Base-by-base conservation (phyloP, 2,888 invertebrate genomes). In the Acanthococcus lagerstroemiae region DNA sequence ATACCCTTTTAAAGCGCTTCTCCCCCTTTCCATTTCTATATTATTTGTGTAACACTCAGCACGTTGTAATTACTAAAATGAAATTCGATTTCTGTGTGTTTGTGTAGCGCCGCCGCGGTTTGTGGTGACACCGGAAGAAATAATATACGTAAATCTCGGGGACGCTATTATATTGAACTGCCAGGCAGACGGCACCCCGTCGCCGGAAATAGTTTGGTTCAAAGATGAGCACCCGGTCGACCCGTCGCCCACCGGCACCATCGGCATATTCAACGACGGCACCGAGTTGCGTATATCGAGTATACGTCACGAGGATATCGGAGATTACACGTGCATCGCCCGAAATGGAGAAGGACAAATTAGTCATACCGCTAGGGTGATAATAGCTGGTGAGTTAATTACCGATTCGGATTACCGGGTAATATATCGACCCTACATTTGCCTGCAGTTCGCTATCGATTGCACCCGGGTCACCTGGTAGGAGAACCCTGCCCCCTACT, bases 131-230 rank as follows among this genome's bases (percentile, higher is more conserved):
- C 93, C 94, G 75, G 93, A 92, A 80, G 91, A 93, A 80, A 88
- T 93, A 80, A 90, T 93, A 80, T 94, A 94, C 83, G 94, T 94
- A 79, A 94, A 92, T 82, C 84, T 93, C 80, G 95, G 95, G 74
- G 94, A 95, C 80, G 90, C 90, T 73, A 91, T 95, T 77, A 92
- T 93, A 76, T 86, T 96, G 77, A 94, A 90, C 81, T 96, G 96
- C 80, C 90, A 93, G 79, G 95, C 95, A 69, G 91, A 91, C 79
- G 95, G 95, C 73, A 92, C 94, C 63, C 96, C 96, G 70, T 88
- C 90, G 72, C 96, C 96, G 68, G 90, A 91, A 78, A 91, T 95
- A 74, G 83, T 92, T 71, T 96, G 96, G 96, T 92, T 89, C 81
- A 95, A 94, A 79, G 92, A 92, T 79, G 91, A 89, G 71, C 89